These are phyloP conservation scores for Homalodisca vitripennis DNA, from an alignment of 1,140 invertebrate genomes.

Conservation along the genomic window DNA sequence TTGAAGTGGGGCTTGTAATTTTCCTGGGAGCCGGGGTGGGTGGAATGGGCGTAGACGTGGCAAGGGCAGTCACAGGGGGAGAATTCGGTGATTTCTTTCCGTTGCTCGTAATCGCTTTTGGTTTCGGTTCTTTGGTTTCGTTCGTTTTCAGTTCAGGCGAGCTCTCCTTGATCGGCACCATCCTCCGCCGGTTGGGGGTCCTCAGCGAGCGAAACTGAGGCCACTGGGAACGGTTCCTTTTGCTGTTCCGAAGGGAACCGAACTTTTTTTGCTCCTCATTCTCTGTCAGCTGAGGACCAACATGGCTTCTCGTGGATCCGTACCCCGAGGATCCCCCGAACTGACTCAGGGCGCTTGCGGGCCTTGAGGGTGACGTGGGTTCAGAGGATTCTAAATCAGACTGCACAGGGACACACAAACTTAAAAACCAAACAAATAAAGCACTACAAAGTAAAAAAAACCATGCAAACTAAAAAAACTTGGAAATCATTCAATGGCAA, in stretches of 20 bases:
- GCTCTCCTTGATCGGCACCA: slow-evolving; percentile 50
- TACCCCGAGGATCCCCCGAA: slow-evolving; percentile 55
- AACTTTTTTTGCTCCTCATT: slow-evolving; percentile 48
- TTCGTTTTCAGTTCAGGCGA: slow-evolving; percentile 46
- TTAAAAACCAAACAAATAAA: slow-evolving; percentile 37
- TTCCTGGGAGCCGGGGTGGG: slow-evolving; percentile 51
- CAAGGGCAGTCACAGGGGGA: slow-evolving; percentile 14
- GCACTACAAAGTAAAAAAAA: slow-evolving; percentile 30
- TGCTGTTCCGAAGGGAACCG: slow-evolving; percentile 49
- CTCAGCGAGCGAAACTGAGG: slow-evolving; percentile 40
- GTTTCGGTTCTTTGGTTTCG: slow-evolving; percentile 42
- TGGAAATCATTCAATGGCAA: too few relatives aligned
- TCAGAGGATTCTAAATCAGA: background rate
- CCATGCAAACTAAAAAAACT: background rate
- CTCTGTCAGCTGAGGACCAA: slow-evolving; percentile 49
- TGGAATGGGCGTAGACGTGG: slow-evolving; percentile 35
- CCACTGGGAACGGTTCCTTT: slow-evolving; percentile 30
- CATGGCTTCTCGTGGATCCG: slow-evolving; percentile 58
- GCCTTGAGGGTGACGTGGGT: slow-evolving; percentile 42
- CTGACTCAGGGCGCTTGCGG: slow-evolving; percentile 52
- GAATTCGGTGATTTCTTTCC: background rate
- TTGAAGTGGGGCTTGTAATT: slow-evolving; percentile 34
- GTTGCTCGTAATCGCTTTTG: slow-evolving; percentile 13
- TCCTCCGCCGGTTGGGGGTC: slow-evolving; percentile 43
- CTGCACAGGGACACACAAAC: slow-evolving; percentile 31